Conservation (phyloP, 2,797 vertebrate species). For the Eidolon dupreanum region DNA sequence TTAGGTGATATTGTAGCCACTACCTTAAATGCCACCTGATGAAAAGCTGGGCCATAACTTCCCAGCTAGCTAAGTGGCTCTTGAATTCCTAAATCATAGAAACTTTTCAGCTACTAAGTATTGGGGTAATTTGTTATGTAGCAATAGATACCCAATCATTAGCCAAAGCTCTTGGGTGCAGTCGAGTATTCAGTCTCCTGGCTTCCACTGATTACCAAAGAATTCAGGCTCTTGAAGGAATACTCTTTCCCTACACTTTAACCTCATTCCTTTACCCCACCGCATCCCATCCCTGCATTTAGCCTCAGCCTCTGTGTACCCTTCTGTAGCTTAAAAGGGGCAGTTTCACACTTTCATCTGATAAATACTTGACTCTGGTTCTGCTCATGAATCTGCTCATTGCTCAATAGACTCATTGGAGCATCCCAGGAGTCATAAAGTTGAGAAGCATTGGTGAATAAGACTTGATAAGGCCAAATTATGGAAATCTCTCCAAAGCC, state of each 20-base stretch:
- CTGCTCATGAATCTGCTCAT: neutral
- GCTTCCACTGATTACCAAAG: neutral
- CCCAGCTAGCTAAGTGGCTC: neutral
- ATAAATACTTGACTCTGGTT: neutral
- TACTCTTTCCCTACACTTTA: neutral
- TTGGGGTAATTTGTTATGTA: neutral
- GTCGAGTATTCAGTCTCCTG: neutral
- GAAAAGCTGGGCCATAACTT: neutral
- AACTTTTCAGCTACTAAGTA: neutral
- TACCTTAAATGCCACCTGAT: neutral
- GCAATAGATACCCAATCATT: neutral
- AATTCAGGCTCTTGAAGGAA: neutral
- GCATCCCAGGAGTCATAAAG: neutral
- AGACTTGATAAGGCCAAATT: neutral
- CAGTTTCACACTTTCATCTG: neutral
- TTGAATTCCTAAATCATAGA: neutral
- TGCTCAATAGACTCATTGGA: neutral
- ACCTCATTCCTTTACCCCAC: neutral
- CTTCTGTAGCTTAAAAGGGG: neutral
- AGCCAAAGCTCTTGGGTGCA: neutral
- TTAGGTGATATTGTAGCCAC: neutral
- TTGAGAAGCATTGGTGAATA: neutral
- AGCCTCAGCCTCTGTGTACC: neutral
- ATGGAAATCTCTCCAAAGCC: neutral
- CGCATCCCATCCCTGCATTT: rapidly evolving